Conservation (phyloP, 2,113 vertebrate species). For the Myotis yumanensis region DNA sequence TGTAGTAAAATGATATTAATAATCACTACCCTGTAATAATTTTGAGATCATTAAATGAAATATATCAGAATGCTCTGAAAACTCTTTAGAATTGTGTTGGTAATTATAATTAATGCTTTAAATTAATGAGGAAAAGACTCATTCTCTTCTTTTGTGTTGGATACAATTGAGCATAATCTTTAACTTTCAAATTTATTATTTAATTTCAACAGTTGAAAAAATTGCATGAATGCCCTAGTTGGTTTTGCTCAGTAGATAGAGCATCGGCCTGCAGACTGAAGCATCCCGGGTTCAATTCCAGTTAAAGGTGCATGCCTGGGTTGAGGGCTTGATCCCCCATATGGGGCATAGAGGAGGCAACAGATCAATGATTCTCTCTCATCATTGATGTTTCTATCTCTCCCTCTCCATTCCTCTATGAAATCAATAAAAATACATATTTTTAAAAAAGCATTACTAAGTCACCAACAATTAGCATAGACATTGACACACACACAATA, state of each 20-base stretch:
- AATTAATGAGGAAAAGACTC: neutral
- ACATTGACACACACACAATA: neutral
- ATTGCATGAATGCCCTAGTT: neutral
- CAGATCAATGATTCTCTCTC: too few species aligned
- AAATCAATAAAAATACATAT: too few species aligned
- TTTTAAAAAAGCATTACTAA: too few species aligned
- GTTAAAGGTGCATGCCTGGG: too few species aligned
- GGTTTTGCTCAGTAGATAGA: too few species aligned
- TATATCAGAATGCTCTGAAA: neutral
- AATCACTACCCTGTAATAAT: neutral
- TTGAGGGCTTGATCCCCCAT: too few species aligned
- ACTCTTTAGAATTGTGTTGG: neutral
- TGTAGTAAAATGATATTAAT: slow-evolving; percentile 33
- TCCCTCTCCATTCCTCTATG: neutral
- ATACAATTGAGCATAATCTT: neutral
- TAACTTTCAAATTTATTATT: neutral
- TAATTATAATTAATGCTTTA: neutral
- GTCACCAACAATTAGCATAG: neutral
- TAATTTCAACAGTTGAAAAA: neutral
- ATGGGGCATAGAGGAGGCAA: too few species aligned
- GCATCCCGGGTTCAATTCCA: too few species aligned
- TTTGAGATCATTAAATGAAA: slow-evolving; percentile 29
- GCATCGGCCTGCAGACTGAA: too few species aligned
- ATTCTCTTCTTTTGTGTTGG: slow-evolving; percentile 7
- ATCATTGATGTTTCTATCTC: neutral